Evolutionary conservation across 2,888 invertebrate species (phyloP).

Genomic region (Priocnemis perturbator): DNA sequence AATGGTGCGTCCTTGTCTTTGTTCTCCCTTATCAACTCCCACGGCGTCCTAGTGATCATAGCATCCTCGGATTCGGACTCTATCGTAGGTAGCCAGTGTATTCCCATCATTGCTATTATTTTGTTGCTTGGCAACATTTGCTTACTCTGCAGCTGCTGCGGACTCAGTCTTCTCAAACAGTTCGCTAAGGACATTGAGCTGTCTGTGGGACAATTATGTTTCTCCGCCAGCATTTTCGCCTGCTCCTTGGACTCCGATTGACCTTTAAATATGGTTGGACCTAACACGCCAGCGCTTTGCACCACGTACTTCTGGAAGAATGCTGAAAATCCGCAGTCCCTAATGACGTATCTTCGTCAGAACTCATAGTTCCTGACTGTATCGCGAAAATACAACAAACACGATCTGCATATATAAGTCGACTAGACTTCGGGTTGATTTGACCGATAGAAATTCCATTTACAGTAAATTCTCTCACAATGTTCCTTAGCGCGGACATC

Average conservation of each 20-base stretch:
- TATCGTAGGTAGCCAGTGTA: slow-evolving; percentile 16
- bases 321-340: slow-evolving; percentile 26
- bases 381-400: too few species aligned
- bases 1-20: neutral
- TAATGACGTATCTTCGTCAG: too few species aligned
- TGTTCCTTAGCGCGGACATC: too few species aligned
- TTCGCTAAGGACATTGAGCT: slow-evolving; percentile 77
- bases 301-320: slow-evolving; percentile 48
- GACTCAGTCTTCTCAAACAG: slow-evolving; percentile 76
- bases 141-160: neutral
- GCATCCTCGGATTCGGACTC: slow-evolving; percentile 12
- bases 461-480: too few species aligned
- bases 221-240: slow-evolving; percentile 36
- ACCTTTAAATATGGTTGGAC: slow-evolving; percentile 28
- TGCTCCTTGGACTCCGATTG: neutral
- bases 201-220: slow-evolving; percentile 79
- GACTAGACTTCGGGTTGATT: too few species aligned
- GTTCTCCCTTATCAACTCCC: neutral
- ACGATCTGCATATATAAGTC: too few species aligned
- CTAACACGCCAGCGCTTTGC: slow-evolving; percentile 49
- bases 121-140: neutral
- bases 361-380: too few species aligned
- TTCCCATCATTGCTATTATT: neutral
- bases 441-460: too few species aligned
- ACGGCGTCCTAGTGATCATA: slow-evolving; percentile 9